Conservation (phyloP, 2,797 vertebrate genomes). For the Hyperoplus lanceolatus region DNA sequence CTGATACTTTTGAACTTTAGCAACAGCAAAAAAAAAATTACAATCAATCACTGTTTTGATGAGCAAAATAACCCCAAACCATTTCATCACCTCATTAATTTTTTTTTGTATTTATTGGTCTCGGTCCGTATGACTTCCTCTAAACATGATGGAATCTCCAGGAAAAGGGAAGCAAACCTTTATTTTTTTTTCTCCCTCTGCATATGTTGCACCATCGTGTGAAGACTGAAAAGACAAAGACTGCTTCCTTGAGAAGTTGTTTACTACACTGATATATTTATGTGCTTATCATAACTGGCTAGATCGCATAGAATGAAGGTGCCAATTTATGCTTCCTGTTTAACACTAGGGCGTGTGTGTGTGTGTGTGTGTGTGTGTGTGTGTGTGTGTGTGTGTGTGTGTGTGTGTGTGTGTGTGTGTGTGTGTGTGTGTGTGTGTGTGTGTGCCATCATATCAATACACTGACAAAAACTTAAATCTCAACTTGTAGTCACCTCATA, state of each 20-base stretch:
- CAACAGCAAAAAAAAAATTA: neutral
- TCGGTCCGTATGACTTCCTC: neutral
- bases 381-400: too few species aligned
- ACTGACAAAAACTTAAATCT: neutral
- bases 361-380: too few species aligned
- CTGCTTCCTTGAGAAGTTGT: neutral
- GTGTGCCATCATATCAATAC: neutral
- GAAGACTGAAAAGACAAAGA: neutral
- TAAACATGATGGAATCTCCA: neutral
- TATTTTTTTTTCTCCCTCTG: neutral
- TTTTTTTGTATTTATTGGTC: neutral
- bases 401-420: too few species aligned
- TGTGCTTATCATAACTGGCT: neutral
- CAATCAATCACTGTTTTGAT: neutral
- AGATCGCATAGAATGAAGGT: neutral
- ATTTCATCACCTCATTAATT: neutral
- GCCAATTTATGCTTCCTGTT: neutral
- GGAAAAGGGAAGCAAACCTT: neutral
- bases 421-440: too few species aligned
- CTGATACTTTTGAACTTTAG: neutral
- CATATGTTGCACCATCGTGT: neutral
- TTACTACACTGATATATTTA: conserved; percentile 4
- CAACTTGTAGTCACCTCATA: neutral
- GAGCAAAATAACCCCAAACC: neutral
- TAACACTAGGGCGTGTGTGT: neutral